Conservation (phyloP, 2,113 vertebrate species). For the Triplophysa siluroides region DNA sequence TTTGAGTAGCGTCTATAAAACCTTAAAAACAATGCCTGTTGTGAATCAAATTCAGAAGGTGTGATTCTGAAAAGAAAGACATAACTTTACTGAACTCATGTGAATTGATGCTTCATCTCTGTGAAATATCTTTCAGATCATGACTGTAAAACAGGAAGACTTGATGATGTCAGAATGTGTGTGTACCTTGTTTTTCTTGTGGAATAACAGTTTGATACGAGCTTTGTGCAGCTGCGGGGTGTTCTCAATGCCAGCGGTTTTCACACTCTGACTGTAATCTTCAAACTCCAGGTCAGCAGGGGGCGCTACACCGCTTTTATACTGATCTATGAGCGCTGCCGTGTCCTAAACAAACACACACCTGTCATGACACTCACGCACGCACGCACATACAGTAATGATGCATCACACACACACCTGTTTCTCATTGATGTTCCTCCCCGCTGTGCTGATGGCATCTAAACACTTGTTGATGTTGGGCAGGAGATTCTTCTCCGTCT, state of each 20-base stretch:
- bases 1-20: too few species aligned
- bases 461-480: constrained; percentile 92
- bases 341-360: constrained; percentile 74
- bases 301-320: constrained; percentile 81
- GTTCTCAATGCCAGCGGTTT: constrained; percentile 73
- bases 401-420: constrained; percentile 61
- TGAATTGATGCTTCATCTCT: too few species aligned
- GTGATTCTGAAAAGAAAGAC: too few species aligned
- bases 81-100: too few species aligned
- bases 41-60: too few species aligned
- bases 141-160: too few species aligned
- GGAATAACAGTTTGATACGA: constrained; percentile 79
- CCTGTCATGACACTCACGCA: too few species aligned
- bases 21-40: too few species aligned
- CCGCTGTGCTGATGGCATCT: constrained; percentile 82
- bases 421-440: constrained; percentile 73
- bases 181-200: constrained; percentile 65
- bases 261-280: constrained; percentile 83
- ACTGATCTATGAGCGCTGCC: constrained; percentile 76
- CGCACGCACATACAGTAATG: background rate
- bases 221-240: constrained; percentile 73
- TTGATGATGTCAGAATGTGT: constrained; percentile 18
- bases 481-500: constrained; percentile 88
- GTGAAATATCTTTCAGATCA: too few species aligned
- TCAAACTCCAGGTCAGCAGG: constrained; percentile 84